Base-by-base conservation (phyloP, 2,797 vertebrate species). In the Xiphorhynchus erythropygius region DNA sequence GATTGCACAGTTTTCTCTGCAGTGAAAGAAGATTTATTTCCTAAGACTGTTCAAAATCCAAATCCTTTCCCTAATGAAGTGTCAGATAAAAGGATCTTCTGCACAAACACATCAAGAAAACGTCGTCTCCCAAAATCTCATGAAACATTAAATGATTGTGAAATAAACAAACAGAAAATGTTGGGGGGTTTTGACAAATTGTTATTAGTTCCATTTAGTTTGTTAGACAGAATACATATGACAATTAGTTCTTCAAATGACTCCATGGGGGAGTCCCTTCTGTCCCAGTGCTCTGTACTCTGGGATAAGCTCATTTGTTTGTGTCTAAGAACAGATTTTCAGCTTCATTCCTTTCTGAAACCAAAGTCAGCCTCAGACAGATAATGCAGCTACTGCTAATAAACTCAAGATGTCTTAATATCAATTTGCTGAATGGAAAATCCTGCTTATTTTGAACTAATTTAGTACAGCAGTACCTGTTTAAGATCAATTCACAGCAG, bases 401-500 rank as follows among this genome's bases (percentile, higher is more conserved):
- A 80, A 94, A 86, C 63, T 77, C 85, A 74, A 88, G 91, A 94
- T 90, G 83, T 74, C 89, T 87, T 84, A 94, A 78, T 92, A 73
- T 86, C 73, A 69, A 84, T 94, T 94, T 90, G 87, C 67, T 67
- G 65, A 76, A 32, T 88, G 90, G 95, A 96, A 94, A 94, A 94
- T 91, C 89, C 68, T 94, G 52, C 93, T 90, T 93, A 90, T 95
- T 93, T 88, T 64, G 83, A 82, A 77, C 73, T 96, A 91, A 96
- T 91, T 94, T 78, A 94, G 74, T 89, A 68, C 56, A 96, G 90
- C 70, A 23, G 80, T 89, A 91, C 85, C 94, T 96, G 91, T 53
- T 96, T 91, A 96, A 94, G 85, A 96, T 96, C 94, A 96, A 93
- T 94, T 91, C 35, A 59, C 70, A 90, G 83, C 87, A 90, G 88